Conservation (phyloP, 2,888 invertebrate genomes). For the Spodoptera littoralis region DNA sequence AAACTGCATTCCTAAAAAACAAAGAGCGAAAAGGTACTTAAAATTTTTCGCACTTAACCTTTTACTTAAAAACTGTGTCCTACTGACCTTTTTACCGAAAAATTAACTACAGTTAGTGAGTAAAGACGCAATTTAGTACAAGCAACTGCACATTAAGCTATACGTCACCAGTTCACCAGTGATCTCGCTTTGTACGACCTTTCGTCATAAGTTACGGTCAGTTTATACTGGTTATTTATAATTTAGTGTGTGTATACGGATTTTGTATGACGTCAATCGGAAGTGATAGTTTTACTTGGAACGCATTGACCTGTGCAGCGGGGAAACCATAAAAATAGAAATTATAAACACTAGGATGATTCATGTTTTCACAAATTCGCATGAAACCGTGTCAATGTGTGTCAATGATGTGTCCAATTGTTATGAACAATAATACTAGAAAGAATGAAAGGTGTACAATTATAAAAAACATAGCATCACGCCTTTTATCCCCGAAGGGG, state of each 20-base stretch:
- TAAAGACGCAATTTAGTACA: slow-evolving; percentile 1
- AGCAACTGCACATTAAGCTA: no score
- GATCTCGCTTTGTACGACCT: no score
- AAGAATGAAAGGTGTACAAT: no score
- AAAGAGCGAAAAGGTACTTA: not conserved
- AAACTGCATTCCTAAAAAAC: no score
- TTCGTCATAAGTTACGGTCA: no score
- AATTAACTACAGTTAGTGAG: slow-evolving; percentile 21
- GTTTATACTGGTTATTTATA: no score
- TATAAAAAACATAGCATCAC: no score
- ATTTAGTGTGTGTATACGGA: not conserved
- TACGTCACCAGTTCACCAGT: no score
- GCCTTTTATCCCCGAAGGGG: no score
- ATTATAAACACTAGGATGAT: slow-evolving; percentile 25
- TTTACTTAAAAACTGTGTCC: slow-evolving; percentile 9
- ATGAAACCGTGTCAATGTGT: slow-evolving; percentile 9
- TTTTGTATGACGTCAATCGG: slow-evolving; percentile 24
- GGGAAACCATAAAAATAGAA: slow-evolving; percentile 43
- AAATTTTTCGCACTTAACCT: slow-evolving; percentile 6
- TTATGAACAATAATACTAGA: no score
- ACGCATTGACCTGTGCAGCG: slow-evolving; percentile 32
- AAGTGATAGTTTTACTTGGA: slow-evolving; percentile 51
- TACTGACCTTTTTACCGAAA: slow-evolving; percentile 27
- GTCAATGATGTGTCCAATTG: not conserved
- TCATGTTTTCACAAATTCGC: slow-evolving; percentile 17